These are phyloP conservation scores for Corella eumyota DNA, from an alignment of 23 tunicate genomes.

Conservation along the genomic window DNA sequence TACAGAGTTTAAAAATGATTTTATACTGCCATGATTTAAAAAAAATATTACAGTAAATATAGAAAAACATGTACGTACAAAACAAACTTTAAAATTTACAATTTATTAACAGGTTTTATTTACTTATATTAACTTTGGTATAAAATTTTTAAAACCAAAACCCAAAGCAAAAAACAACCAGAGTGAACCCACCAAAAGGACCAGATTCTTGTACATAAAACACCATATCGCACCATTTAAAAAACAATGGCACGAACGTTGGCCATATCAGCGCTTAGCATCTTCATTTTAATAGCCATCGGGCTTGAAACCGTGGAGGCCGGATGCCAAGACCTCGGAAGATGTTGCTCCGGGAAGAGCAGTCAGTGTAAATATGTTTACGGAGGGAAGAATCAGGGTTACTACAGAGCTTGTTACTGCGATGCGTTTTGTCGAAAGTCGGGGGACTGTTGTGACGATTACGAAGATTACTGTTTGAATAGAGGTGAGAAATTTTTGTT, in stretches of 20 bases:
- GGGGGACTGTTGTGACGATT: constrained; percentile 82
- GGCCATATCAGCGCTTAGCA: neutral
- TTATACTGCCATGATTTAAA: too few relatives aligned
- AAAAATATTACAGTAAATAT: too few relatives aligned
- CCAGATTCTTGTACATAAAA: too few relatives aligned
- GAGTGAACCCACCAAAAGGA: too few relatives aligned
- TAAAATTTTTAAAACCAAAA: too few relatives aligned
- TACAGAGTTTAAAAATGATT: too few relatives aligned
- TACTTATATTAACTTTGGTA: too few relatives aligned
- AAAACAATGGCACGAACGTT: neutral
- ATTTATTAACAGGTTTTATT: too few relatives aligned
- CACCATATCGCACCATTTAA: neutral
- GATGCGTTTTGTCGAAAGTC: constrained; percentile 85
- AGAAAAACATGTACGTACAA: too few relatives aligned
- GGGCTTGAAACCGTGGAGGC: constrained; percentile 15
- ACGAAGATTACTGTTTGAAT: constrained; percentile 41
- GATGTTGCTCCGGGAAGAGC: constrained; percentile 73
- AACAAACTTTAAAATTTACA: too few relatives aligned
- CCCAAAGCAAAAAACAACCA: too few relatives aligned
- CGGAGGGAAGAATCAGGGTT: constrained; percentile 6
- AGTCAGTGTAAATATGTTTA: constrained; percentile 29
- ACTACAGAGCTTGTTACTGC: constrained; percentile 59
- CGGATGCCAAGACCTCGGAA: constrained; percentile 46
- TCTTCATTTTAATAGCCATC: neutral
- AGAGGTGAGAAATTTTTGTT: constrained; percentile 39